Evolutionary conservation across 1,140 invertebrate species (phyloP).

Genomic region (Hypothenemus hampei): DNA sequence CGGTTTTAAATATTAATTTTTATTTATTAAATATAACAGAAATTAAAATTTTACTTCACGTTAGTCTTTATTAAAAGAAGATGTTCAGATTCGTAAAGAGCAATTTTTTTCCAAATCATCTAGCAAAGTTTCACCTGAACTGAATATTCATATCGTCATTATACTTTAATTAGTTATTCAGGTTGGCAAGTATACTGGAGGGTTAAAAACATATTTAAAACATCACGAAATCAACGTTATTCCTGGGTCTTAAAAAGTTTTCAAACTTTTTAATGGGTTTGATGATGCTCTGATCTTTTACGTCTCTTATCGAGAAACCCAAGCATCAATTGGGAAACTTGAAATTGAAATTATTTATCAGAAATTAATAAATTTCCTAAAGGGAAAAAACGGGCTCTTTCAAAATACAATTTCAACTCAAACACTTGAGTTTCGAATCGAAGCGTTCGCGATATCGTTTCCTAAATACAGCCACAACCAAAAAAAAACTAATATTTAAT

Average conservation of each 20-base stretch:
- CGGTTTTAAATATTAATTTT: too few relatives aligned
- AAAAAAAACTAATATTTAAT: slow-evolving; percentile 23
- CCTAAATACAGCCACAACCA: neutral
- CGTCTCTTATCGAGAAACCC: too few relatives aligned
- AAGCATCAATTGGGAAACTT: too few relatives aligned
- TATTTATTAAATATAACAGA: too few relatives aligned
- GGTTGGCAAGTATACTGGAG: neutral
- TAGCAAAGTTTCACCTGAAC: neutral
- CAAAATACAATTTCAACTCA: too few relatives aligned
- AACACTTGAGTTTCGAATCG: too few relatives aligned
- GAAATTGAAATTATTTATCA: too few relatives aligned
- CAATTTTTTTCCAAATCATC: neutral
- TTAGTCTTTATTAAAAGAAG: too few relatives aligned
- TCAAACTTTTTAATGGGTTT: neutral
- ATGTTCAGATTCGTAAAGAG: too few relatives aligned
- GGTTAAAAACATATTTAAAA: neutral
- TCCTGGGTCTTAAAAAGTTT: neutral
- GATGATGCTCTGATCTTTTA: neutral
- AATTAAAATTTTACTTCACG: too few relatives aligned
- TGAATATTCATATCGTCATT: neutral
- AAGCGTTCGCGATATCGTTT: neutral
- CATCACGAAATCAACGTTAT: neutral
- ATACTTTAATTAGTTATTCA: neutral
- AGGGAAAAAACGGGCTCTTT: too few relatives aligned
- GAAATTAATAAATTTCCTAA: too few relatives aligned